Conservation (phyloP, 1,140 invertebrate genomes). For the Lordiphosa clarofinis region DNA sequence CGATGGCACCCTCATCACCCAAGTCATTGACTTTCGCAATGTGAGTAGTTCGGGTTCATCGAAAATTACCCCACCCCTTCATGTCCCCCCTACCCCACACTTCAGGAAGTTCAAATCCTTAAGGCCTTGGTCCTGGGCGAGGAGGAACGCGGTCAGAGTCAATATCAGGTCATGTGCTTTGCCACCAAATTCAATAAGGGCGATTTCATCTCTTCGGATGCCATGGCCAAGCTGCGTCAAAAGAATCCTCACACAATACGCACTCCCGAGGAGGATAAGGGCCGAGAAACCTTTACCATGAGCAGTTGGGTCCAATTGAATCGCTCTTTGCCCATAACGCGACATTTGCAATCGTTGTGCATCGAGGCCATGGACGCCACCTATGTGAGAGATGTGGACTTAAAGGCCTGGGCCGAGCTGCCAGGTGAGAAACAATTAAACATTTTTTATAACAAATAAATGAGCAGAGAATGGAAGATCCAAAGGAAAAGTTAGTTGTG, state of each 20-base stretch:
- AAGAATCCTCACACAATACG: slow-evolving; percentile 91
- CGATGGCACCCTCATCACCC: slow-evolving; percentile 94
- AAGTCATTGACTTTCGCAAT: slow-evolving; percentile 96
- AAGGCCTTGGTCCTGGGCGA: slow-evolving; percentile 95
- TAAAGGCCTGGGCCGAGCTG: slow-evolving; percentile 87
- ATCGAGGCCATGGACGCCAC: slow-evolving; percentile 87
- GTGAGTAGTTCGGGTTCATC: slow-evolving; percentile 82
- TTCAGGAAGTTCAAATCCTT: slow-evolving; percentile 94
- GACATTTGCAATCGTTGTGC: slow-evolving; percentile 87
- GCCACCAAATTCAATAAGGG: slow-evolving; percentile 93
- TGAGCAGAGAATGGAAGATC: too few relatives aligned
- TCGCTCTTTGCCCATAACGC: slow-evolving; percentile 86
- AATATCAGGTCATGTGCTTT: slow-evolving; percentile 95
- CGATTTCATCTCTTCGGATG: slow-evolving; percentile 96
- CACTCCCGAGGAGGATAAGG: slow-evolving; percentile 93
- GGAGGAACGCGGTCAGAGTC: slow-evolving; percentile 93
- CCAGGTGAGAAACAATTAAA: too few relatives aligned
- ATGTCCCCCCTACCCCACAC: slow-evolving; percentile 15
- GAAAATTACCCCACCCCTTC: not conserved
- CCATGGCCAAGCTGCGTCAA: slow-evolving; percentile 98
- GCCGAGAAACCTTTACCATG: slow-evolving; percentile 89
- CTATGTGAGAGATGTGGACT: slow-evolving; percentile 88
- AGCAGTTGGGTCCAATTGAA: slow-evolving; percentile 88
- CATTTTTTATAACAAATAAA: too few relatives aligned
- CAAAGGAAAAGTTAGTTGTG: too few relatives aligned